Conservation (phyloP, 2,888 invertebrate species). For the Leptopilina myrica region DNA sequence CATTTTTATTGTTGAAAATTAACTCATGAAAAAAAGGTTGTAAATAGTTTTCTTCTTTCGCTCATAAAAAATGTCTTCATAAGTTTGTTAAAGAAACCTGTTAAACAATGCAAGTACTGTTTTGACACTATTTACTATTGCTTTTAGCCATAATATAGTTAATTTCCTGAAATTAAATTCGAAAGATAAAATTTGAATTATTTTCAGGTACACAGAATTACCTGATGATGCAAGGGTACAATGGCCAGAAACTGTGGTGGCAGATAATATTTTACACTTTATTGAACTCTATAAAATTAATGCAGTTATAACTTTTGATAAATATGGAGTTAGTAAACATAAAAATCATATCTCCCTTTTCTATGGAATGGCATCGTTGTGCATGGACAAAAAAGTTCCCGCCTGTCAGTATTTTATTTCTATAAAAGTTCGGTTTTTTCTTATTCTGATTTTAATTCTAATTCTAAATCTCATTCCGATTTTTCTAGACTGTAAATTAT, state of each 20-base stretch:
- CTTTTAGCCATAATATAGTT: background rate
- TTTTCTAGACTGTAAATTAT: conserved; percentile 87
- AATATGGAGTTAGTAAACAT: conserved; percentile 94
- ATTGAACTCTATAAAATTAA: conserved; percentile 87
- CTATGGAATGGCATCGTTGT: conserved; percentile 88
- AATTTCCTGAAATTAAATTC: background rate
- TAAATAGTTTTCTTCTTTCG: background rate
- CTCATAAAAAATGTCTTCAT: background rate
- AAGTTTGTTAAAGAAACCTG: background rate
- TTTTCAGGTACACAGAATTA: conserved; percentile 83
- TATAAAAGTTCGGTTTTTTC: background rate
- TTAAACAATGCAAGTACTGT: background rate
- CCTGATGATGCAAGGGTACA: conserved; percentile 86
- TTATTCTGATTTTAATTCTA: conserved; percentile 27
- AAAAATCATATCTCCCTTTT: conserved; percentile 93
- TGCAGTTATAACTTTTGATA: conserved; percentile 95
- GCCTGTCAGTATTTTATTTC: conserved; percentile 79
- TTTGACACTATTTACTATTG: background rate
- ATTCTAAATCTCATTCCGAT: conserved; percentile 40
- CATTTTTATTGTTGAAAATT: background rate
- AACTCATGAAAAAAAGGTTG: background rate
- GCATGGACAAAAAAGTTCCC: conserved; percentile 86
- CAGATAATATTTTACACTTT: conserved; percentile 81
- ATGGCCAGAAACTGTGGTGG: conserved; percentile 85
- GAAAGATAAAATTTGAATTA: background rate